These are phyloP conservation scores for Nipponia nippon DNA, from an alignment of 2,113 vertebrate genomes.

Conservation along the genomic window DNA sequence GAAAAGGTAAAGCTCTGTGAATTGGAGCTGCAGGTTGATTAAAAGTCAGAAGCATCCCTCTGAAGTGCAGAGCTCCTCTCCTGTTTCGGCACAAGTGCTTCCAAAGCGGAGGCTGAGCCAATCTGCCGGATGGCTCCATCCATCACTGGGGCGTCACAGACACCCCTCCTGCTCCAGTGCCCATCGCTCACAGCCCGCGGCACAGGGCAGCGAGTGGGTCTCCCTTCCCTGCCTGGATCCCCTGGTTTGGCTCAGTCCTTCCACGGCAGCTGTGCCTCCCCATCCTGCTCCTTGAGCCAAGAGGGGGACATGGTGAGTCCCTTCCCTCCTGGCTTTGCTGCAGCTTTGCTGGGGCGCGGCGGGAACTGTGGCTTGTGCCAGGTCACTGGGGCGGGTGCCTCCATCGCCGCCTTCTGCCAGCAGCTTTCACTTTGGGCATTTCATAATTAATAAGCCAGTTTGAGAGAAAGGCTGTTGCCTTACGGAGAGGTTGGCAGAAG, in stretches of 20 bases:
- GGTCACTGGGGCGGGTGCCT: not conserved
- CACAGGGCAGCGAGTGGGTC: not conserved
- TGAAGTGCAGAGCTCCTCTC: not conserved
- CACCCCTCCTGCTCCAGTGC: not conserved
- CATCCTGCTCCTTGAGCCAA: not conserved
- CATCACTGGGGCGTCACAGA: not conserved
- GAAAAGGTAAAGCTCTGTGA: not conserved
- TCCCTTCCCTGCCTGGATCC: not conserved
- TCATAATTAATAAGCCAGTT: not conserved
- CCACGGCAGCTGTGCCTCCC: not conserved
- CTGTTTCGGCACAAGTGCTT: fast-evolving
- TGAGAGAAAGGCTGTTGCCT: not conserved
- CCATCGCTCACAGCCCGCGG: not conserved
- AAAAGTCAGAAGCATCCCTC: not conserved
- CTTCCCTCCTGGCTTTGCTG: not conserved
- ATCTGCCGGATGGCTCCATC: fast-evolving
- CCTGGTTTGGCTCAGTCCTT: fast-evolving
- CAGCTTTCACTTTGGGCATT: not conserved
- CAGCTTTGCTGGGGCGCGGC: not conserved
- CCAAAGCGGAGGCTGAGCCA: fast-evolving
- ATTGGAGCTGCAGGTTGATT: not conserved
- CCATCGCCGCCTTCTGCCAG: not conserved
- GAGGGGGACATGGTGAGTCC: fast-evolving
- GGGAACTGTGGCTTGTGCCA: not conserved
- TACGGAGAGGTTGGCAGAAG: not conserved